Evolutionary conservation across 2,888 invertebrate genomes (phyloP).

Genomic region (Tanytarsus gracilentus): DNA sequence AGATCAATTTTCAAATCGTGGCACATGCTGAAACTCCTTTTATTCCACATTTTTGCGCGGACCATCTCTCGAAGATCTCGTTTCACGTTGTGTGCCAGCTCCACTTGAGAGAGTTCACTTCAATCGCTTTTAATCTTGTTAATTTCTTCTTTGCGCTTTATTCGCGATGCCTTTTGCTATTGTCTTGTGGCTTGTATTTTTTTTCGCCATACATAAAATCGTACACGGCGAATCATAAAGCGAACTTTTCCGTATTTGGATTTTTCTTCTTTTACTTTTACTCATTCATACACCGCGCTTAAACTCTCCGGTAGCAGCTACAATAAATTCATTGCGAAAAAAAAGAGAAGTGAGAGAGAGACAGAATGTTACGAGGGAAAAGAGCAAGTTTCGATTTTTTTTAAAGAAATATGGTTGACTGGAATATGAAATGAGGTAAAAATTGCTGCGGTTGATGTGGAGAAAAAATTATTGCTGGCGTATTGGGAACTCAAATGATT

Average conservation of each 20-base stretch:
- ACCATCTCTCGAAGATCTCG: background rate
- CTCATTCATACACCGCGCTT: background rate
- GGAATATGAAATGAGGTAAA: no score
- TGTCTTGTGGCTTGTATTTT: background rate
- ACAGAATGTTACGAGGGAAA: no score
- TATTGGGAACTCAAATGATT: no score
- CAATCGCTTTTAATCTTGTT: background rate
- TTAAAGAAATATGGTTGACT: no score
- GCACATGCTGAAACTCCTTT: background rate
- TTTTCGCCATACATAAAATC: background rate
- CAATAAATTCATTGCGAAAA: no score
- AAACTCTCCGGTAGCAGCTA: no score
- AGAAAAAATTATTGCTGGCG: no score
- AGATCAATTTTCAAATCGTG: no score
- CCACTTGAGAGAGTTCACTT: background rate
- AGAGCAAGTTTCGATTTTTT: no score
- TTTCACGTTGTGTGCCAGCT: background rate
- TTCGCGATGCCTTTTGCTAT: background rate
- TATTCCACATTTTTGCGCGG: background rate
- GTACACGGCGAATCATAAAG: background rate
- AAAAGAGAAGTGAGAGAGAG: no score
- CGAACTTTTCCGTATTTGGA: background rate
- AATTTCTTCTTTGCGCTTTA: background rate
- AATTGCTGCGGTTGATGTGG: no score
- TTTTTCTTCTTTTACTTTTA: background rate